Conservation (phyloP, 2,113 vertebrate species). For the Typhlomys cinereus region DNA sequence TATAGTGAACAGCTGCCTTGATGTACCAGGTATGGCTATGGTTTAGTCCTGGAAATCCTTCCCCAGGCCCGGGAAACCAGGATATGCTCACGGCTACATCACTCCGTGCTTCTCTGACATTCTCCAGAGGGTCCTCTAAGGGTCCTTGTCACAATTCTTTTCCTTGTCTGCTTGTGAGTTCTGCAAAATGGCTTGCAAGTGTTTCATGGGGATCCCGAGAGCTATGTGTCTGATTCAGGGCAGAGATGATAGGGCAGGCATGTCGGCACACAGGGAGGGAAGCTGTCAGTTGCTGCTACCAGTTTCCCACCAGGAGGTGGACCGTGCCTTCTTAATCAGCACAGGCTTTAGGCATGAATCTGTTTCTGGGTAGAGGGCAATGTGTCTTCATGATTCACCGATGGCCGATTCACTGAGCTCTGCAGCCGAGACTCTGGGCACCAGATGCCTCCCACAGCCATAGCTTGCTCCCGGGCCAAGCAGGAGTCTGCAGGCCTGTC, state of each 20-base stretch:
- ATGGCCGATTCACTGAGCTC: too few species aligned
- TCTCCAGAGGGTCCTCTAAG: too few species aligned
- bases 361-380: background rate
- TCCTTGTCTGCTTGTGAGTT: too few species aligned
- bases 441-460: background rate
- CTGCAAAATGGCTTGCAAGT: background rate
- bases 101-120: accelerated
- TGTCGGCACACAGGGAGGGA: background rate
- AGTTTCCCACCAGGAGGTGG: too few species aligned
- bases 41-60: background rate
- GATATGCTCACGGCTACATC: accelerated
- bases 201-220: background rate
- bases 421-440: background rate
- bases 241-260: background rate
- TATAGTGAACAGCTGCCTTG: background rate
- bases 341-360: background rate
- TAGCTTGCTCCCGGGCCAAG: accelerated
- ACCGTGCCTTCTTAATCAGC: too few species aligned
- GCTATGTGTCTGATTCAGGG: background rate
- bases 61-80: background rate
- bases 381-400: background rate
- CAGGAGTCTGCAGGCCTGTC: background rate
- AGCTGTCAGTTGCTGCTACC: too few species aligned
- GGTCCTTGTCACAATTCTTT: background rate
- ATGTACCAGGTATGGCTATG: background rate